Percentiles rank a stretch among this genome's conserved stretches.
phyloP scores from a whole-genome alignment of 2,113 vertebrate species.

The Seriola quinqueradiata region DNA sequence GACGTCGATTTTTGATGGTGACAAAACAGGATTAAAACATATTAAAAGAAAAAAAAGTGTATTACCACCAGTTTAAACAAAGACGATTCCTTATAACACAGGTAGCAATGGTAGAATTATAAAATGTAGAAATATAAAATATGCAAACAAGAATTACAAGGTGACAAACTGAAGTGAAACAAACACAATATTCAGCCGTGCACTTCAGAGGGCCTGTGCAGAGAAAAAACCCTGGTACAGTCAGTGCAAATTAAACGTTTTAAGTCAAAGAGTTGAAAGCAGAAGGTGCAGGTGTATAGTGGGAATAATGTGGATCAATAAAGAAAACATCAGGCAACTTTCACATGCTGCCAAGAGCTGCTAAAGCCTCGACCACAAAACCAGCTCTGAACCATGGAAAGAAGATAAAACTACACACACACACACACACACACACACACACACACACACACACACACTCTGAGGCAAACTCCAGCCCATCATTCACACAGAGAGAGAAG shows the following conservation, averaged over 20 bases:
- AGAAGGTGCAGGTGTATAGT: neutral
- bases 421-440: neutral
- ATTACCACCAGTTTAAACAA: neutral
- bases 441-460: neutral
- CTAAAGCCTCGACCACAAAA: neutral
- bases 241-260: neutral
- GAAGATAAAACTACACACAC: too few relatives aligned
- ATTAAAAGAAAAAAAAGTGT: neutral
- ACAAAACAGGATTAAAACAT: neutral
- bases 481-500: constrained; percentile 15
- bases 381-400: neutral
- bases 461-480: neutral
- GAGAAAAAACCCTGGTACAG: neutral
- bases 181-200: neutral
- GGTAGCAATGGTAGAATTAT: too few relatives aligned
- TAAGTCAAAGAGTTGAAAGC: neutral
- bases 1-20: too few relatives aligned
- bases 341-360: neutral
- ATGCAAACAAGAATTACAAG: neutral
- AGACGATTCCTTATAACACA: too few relatives aligned
- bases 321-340: neutral
- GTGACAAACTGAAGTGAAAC: neutral
- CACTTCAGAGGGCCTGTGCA: neutral
- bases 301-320: neutral
- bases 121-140: too few relatives aligned